A percentile compares a stretch with the other conserved stretches of the same genome.
These are phyloP conservation scores for Leucoraja ocellata DNA, from an alignment of 2,797 vertebrate species.

Conservation along the genomic window DNA sequence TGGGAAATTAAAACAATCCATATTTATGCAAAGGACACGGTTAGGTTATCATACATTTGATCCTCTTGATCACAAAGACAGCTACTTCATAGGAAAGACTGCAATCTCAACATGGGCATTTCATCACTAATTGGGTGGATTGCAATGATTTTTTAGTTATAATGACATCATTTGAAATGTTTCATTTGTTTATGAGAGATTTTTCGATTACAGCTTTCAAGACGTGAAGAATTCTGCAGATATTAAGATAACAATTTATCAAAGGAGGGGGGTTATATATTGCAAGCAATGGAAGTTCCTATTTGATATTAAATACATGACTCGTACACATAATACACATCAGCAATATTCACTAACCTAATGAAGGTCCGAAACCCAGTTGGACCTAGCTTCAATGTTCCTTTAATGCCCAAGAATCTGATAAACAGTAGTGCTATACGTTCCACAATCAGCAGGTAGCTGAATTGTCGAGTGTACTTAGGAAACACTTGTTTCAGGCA, in stretches of 20 bases:
- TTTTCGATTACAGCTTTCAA: background rate
- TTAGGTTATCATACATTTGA: background rate
- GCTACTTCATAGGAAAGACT: background rate
- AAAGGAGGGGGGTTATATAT: background rate
- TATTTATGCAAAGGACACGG: background rate
- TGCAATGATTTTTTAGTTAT: background rate
- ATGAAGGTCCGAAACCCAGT: slow-evolving; percentile 90
- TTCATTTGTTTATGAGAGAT: background rate
- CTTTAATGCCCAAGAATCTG: slow-evolving; percentile 87
- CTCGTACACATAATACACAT: background rate
- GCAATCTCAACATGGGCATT: background rate
- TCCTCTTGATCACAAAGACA: background rate
- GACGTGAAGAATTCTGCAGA: background rate
- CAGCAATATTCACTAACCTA: slow-evolving; percentile 57
- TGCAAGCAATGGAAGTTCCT: background rate
- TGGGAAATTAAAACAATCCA: background rate
- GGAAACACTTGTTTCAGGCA: slow-evolving; percentile 93
- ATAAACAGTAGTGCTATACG: slow-evolving; percentile 78
- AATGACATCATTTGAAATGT: background rate
- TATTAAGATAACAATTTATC: no score
- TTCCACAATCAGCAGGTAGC: slow-evolving; percentile 77
- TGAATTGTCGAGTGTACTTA: slow-evolving; percentile 86
- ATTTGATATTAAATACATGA: background rate
- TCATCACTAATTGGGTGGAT: background rate
- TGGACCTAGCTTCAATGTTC: slow-evolving; percentile 80